Base-by-base conservation (phyloP, 2,888 invertebrate genomes). In the Ophioninae sp. region DNA sequence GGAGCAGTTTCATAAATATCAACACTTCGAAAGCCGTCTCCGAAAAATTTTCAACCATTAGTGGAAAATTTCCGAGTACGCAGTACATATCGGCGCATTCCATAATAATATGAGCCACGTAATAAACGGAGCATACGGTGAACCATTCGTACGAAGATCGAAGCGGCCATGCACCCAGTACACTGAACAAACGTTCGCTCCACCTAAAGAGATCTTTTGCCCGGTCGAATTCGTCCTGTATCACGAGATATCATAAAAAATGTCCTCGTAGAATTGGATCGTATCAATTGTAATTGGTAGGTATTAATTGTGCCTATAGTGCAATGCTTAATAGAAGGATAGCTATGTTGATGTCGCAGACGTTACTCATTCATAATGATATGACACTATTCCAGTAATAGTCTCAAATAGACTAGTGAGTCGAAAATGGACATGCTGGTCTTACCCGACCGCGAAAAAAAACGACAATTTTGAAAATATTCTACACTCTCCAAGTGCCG, bases 141-240 rank as follows among this genome's bases (percentile, higher is more conserved):
- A 71, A 71, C 30, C 22, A 23, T 39, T 37, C 3, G 39, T 71
- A 71, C 56, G 71, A n/a, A 8, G 13, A 61, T 51, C 61, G 13
- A 10, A 79, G 63, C n/a, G 79, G 79, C 79, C 79, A 79, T 22
- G 73, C 58, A 13, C 79, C 79, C 20, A 79, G 44, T 0, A 74
- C 17, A 17, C 41, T 6, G 44, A 79, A 73, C 22, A 79, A 58
- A 20, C 59, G 30, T 30, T 68, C 61, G 68, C 73, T 79, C 79
- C 79, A 79, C 17, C 41, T 59, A 20, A 39, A 71, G 37, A 71
- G 39, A 58, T 71, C 71, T 59, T 71, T 71, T 30, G 71, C 71
- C 6, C 61, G 67, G 37, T 68, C 61, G 17, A 71, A 71, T n/a
- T 71, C 71, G 30, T 71, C 58, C 71, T 71, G 23, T 13, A 30